A percentile compares a stretch with the other conserved stretches of the same genome.
Conservation (phyloP, 2,888 invertebrate species). For the Cephalotes varians region DNA sequence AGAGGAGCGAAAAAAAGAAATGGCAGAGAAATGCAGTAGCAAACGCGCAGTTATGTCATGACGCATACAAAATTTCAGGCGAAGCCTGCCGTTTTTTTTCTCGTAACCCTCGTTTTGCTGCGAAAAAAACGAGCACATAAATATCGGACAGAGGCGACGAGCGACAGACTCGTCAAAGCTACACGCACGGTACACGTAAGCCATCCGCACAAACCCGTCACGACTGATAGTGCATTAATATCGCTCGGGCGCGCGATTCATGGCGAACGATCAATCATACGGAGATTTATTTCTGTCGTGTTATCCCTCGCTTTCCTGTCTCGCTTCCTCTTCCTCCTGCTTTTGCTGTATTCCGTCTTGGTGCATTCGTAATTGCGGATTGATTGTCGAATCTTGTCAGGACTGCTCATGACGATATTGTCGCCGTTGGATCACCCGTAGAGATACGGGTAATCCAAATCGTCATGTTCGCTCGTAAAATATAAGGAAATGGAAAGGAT, state of each 20-base stretch:
- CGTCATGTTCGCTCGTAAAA: neutral
- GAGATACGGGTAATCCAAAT: neutral
- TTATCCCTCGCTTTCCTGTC: constrained; percentile 33
- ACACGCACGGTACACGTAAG: constrained; percentile 50
- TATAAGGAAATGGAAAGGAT: neutral
- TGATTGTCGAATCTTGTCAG: constrained; percentile 64
- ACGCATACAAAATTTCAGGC: constrained; percentile 16
- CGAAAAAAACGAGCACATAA: constrained; percentile 44
- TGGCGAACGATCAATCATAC: constrained; percentile 66
- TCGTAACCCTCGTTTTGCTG: constrained; percentile 16
- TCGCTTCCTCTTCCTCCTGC: neutral
- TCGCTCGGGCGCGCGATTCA: constrained; percentile 59
- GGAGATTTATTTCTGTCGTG: constrained; percentile 70
- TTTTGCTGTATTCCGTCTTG: constrained; percentile 53
- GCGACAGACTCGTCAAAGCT: constrained; percentile 54
- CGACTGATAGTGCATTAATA: constrained; percentile 76
- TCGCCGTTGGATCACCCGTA: neutral
- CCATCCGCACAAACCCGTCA: constrained; percentile 41
- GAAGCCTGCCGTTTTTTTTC: neutral
- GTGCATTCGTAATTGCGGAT: constrained; percentile 68
- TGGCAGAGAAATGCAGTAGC: neutral
- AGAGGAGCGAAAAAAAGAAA: neutral
- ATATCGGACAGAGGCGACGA: constrained; percentile 44
- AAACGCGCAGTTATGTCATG: neutral
- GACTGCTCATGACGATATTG: constrained; percentile 60